These are phyloP conservation scores for Rhagium mordax DNA, from an alignment of 2,888 invertebrate species.

Conservation along the genomic window DNA sequence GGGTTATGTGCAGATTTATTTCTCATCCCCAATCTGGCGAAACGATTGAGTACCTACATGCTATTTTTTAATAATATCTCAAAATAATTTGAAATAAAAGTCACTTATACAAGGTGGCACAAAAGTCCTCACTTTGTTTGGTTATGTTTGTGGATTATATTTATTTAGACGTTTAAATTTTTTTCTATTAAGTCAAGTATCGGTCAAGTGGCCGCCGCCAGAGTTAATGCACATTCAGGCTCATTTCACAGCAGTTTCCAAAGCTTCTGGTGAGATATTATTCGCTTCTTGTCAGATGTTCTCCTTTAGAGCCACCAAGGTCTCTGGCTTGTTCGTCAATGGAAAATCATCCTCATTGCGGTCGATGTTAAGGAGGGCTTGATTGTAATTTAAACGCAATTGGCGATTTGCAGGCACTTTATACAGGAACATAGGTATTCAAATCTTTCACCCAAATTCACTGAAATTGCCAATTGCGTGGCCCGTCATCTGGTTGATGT, in stretches of 20 bases:
- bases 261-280: constrained; percentile 51
- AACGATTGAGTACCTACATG: too few relatives aligned
- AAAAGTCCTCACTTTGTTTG: too few relatives aligned
- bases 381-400: constrained; percentile 25
- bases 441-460: constrained; percentile 34
- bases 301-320: constrained; percentile 49
- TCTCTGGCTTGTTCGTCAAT: constrained; percentile 40
- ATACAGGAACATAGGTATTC: constrained; percentile 42
- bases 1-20: too few relatives aligned
- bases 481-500: constrained; percentile 42
- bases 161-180: too few relatives aligned
- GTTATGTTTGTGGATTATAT: too few relatives aligned
- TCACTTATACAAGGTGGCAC: too few relatives aligned
- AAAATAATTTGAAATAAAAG: too few relatives aligned
- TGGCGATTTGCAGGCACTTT: constrained; percentile 43
- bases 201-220: constrained; percentile 43
- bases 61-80: too few relatives aligned
- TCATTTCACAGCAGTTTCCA: constrained; percentile 45
- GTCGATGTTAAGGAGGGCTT: constrained; percentile 9
- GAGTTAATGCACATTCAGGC: constrained; percentile 48
- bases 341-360: background rate
- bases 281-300: constrained; percentile 38
- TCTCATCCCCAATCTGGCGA: too few relatives aligned
- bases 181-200: constrained; percentile 41
- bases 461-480: constrained; percentile 35